These are phyloP conservation scores for Acanthurus lineatus DNA, from an alignment of 2,797 vertebrate genomes.

Conservation along the genomic window DNA sequence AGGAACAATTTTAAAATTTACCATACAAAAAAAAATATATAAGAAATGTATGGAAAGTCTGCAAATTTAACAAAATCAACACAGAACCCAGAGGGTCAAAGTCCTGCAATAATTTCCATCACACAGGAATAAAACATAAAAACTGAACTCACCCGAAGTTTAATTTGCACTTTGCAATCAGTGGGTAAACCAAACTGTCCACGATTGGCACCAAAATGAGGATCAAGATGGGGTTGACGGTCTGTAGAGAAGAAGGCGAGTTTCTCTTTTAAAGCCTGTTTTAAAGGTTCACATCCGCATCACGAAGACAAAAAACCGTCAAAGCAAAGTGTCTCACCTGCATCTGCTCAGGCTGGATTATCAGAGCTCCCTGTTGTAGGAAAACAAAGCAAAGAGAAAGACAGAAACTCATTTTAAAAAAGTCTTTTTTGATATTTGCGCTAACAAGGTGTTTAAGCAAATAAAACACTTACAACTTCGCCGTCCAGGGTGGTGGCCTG, in stretches of 20 bases:
- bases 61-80: too few relatives aligned
- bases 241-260: constrained; percentile 78
- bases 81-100: neutral
- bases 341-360: constrained; percentile 96
- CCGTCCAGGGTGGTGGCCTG: constrained; percentile 95
- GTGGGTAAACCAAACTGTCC: constrained; percentile 89
- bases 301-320: neutral
- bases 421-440: neutral
- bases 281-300: neutral
- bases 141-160: constrained; percentile 91
- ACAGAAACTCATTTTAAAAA: neutral
- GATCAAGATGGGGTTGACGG: constrained; percentile 94
- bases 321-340: constrained; percentile 85
- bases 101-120: neutral
- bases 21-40: too few relatives aligned
- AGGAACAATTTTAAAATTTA: too few relatives aligned
- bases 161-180: constrained; percentile 91
- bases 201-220: constrained; percentile 91
- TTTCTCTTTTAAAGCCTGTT: neutral
- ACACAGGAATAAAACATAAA: neutral
- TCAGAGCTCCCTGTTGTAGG: constrained; percentile 85
- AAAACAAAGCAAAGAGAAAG: constrained; percentile 2
- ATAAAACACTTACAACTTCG: constrained; percentile 88
- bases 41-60: too few relatives aligned
- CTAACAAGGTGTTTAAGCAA: neutral